Evolutionary conservation across 2,888 invertebrate genomes (phyloP).

Genomic region (Stenodera caucasica): DNA sequence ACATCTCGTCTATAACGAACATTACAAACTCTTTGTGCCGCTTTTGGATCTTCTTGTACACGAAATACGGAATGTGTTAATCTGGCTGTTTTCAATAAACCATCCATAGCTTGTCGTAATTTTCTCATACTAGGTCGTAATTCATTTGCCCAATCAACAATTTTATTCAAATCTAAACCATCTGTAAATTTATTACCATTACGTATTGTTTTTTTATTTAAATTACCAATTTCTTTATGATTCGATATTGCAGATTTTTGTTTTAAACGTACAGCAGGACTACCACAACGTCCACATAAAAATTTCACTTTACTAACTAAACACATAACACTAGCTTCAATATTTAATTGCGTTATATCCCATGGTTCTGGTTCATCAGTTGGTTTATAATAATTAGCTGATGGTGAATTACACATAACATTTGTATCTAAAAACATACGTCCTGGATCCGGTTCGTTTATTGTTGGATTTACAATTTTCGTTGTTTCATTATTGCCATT

Average conservation of each 20-base stretch:
- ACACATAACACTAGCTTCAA: slow-evolving; percentile 86
- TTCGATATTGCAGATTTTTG: slow-evolving; percentile 52
- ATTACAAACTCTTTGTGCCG: slow-evolving; percentile 70
- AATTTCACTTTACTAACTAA: slow-evolving; percentile 81
- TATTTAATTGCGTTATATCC: slow-evolving; percentile 83
- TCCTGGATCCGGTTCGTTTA: slow-evolving; percentile 43
- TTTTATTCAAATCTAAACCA: slow-evolving; percentile 68
- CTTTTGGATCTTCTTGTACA: slow-evolving; percentile 75
- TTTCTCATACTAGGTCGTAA: slow-evolving; percentile 79
- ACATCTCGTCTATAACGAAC: slow-evolving; percentile 84
- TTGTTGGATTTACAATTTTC: slow-evolving; percentile 9
- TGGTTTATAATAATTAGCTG: slow-evolving; percentile 77
- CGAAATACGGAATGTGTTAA: slow-evolving; percentile 83
- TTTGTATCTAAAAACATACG: slow-evolving; percentile 59
- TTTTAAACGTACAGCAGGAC: slow-evolving; percentile 69
- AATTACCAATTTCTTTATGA: slow-evolving; percentile 47
- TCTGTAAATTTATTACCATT: slow-evolving; percentile 75
- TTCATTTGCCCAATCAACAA: slow-evolving; percentile 76
- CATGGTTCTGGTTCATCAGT: slow-evolving; percentile 83
- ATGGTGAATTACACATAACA: slow-evolving; percentile 61
- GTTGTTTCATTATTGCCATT: slow-evolving; percentile 11
- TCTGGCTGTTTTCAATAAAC: slow-evolving; percentile 72
- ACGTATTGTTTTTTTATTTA: slow-evolving; percentile 60
- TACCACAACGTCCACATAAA: slow-evolving; percentile 73
- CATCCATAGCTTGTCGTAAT: slow-evolving; percentile 77